Conservation (phyloP, 2,888 invertebrate species). For the Drosophila niveifrons region DNA sequence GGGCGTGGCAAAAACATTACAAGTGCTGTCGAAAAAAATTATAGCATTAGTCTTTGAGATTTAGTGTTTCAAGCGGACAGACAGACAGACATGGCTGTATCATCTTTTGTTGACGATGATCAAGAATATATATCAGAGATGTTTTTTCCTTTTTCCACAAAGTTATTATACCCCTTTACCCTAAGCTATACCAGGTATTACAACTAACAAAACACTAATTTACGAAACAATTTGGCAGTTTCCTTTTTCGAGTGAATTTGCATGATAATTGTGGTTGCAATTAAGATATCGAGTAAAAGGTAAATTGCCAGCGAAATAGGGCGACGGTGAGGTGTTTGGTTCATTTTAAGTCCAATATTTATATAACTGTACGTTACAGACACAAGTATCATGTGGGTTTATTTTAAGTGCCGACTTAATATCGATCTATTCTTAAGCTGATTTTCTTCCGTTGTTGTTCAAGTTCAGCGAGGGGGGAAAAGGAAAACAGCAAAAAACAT, state of each 20-base stretch:
- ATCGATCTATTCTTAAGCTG: conserved; percentile 69
- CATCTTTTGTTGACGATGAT: too few relatives aligned
- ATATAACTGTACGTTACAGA: conserved; percentile 35
- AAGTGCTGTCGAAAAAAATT: too few relatives aligned
- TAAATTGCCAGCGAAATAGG: conserved; percentile 29
- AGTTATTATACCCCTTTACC: too few relatives aligned
- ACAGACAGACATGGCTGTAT: too few relatives aligned
- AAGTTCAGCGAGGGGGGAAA: conserved; percentile 63
- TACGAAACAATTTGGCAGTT: conserved; percentile 17
- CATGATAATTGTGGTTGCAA: conserved; percentile 42
- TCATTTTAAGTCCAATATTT: conserved; percentile 26
- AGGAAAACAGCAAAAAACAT: conserved; percentile 32
- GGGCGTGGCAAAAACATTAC: too few relatives aligned
- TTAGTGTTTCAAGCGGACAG: too few relatives aligned
- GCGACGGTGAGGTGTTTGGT: conserved; percentile 3
- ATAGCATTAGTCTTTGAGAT: too few relatives aligned
- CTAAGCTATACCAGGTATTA: too few relatives aligned
- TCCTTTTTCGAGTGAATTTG: conserved; percentile 30
- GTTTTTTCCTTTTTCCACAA: too few relatives aligned
- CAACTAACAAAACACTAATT: conserved; percentile 2
- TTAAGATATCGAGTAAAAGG: conserved; percentile 40
- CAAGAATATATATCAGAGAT: too few relatives aligned
- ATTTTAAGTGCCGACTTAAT: conserved; percentile 42
- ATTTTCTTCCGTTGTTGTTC: conserved; percentile 52
- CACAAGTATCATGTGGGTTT: background rate